These are phyloP conservation scores for Tringa solitaria DNA, from an alignment of 2,113 vertebrate species.

Conservation along the genomic window DNA sequence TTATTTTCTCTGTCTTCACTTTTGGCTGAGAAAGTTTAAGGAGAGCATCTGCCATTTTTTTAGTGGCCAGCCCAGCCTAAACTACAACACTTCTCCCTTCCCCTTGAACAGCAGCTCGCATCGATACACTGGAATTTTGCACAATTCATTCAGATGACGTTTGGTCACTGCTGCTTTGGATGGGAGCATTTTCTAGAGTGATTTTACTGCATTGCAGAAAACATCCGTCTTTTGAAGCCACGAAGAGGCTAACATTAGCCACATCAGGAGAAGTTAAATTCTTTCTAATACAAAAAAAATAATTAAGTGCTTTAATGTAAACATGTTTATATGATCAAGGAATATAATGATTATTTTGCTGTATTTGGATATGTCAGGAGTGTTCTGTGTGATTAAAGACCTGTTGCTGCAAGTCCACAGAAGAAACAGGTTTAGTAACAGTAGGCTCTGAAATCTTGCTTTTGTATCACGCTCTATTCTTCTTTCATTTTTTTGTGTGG, in stretches of 20 bases:
- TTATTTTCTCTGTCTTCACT: neutral
- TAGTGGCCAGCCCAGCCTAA: neutral
- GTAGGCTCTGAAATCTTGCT: neutral
- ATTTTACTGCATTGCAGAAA: neutral
- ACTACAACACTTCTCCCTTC: neutral
- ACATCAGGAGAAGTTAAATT: neutral
- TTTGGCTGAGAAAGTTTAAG: neutral
- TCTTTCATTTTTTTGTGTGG: too few relatives aligned
- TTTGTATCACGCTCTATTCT: neutral
- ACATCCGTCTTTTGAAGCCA: neutral
- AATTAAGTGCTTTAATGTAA: neutral
- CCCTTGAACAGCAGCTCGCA: neutral
- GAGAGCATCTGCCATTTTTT: neutral
- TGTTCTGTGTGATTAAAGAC: neutral
- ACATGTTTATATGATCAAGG: neutral
- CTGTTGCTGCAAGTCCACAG: neutral
- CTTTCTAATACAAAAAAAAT: neutral
- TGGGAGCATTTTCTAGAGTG: neutral
- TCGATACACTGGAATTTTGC: neutral
- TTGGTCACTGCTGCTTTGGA: neutral
- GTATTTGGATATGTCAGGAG: neutral
- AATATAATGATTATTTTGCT: neutral
- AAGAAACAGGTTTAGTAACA: neutral
- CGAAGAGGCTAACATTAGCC: neutral
- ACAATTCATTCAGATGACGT: neutral